Evolutionary conservation across 1,140 invertebrate genomes (phyloP), one percentile per base, ranked within the genome.

Genomic region (Ectropis grisescens): DNA sequence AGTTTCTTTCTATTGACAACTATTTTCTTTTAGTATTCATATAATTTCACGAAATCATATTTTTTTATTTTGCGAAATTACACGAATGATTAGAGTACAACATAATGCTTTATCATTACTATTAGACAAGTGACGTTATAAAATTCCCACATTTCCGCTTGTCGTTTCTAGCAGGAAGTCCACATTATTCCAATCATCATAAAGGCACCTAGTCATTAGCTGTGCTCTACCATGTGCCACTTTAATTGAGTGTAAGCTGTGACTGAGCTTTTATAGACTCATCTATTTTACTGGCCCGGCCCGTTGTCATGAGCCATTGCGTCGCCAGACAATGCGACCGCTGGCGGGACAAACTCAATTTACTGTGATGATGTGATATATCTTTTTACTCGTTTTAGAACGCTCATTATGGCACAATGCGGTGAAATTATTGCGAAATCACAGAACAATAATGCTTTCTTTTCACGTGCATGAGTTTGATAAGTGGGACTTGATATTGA

Each of bases 201-300:
- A n/a, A 53, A 61, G 47, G 48, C 54, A 58, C 54, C 51, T 48
- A 37, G 30, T 35, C 42, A 14, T 23, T 11, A 14, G 19, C 13
- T 10, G 13, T 39, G 37, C 40, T 65, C 56, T 58, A 57, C 36
- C 56, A 62, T 51, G 53, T 45, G 57, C 30, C 39, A n/a, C 10
- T 47, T 62, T 72, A 76, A 76, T 70, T 72, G 59, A 71, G 61
- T 68, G 47, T 53, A 53, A 64, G 54, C 54, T 53, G 48, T n/a
- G 50, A 60, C 58, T 61, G 57, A 47, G 56, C 53, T 68, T 69
- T 69, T 66, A 70, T 68, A 58, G 59, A 51, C 58, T 67, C 66
- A 62, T 75, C 58, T 59, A 60, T 68, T 70, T 70, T 57, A 69
- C 58, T 57, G 36, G 50, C 36, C 41, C 50, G 58, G 57, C 57